Evolutionary conservation across 2,113 vertebrate genomes (phyloP).

Genomic region (Salvelinus fontinalis): DNA sequence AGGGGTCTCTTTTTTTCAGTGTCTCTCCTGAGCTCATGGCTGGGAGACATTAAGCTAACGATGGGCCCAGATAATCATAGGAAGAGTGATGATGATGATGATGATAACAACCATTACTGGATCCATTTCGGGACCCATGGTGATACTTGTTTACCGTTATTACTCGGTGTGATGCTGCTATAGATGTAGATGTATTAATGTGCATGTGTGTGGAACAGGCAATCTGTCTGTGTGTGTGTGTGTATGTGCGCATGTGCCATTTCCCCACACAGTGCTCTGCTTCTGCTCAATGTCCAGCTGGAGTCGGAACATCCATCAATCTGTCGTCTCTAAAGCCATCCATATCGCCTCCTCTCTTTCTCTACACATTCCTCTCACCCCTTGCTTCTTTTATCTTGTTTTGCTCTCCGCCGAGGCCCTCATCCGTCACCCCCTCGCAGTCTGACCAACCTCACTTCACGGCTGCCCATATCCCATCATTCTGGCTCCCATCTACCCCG

Average conservation of each 20-base stretch:
- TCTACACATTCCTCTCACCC: conserved; percentile 59
- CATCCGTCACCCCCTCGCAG: conserved; percentile 46
- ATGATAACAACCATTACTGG: conserved; percentile 65
- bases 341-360: conserved; percentile 61
- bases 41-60: conserved; percentile 35
- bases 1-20: background rate
- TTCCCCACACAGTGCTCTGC: no score
- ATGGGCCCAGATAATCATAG: conserved; percentile 55
- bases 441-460: background rate
- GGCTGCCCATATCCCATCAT: background rate
- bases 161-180: conserved; percentile 46
- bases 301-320: conserved; percentile 68
- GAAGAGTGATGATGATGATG: conserved; percentile 63
- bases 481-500: conserved; percentile 5
- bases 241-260: background rate
- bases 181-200: conserved; percentile 47
- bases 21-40: background rate
- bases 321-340: conserved; percentile 63
- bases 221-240: background rate
- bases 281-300: conserved; percentile 35
- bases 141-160: conserved; percentile 68
- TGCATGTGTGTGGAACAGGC: background rate
- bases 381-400: conserved; percentile 54
- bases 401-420: conserved; percentile 31
- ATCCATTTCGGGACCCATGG: conserved; percentile 57